A percentile compares a stretch with the other conserved stretches of the same genome.
These are phyloP conservation scores for Trissolcus japonicus DNA, from an alignment of 2,888 invertebrate genomes.

Conservation along the genomic window DNA sequence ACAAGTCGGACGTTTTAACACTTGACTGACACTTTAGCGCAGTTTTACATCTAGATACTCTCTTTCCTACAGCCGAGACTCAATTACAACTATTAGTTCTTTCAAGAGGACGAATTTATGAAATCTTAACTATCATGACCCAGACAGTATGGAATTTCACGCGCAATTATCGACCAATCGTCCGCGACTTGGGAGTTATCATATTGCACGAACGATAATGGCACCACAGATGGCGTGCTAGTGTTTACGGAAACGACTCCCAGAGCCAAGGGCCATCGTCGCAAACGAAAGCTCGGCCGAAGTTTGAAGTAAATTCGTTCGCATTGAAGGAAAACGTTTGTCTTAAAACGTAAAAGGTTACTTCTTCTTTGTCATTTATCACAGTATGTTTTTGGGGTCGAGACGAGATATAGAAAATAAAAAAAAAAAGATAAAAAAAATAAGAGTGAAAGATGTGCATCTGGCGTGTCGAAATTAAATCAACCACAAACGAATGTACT, in stretches of 20 bases:
- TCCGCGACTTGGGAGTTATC: not conserved
- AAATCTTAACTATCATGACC: conserved; percentile 29
- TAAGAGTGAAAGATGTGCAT: conserved; percentile 1
- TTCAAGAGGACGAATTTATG: conserved; percentile 48
- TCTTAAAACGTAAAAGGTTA: conserved; percentile 23
- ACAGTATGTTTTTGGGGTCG: conserved; percentile 43
- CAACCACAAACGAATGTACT: conserved; percentile 34
- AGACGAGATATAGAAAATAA: conserved; percentile 12
- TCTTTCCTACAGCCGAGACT: conserved; percentile 33
- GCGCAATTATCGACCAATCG: not conserved
- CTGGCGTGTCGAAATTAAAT: conserved; percentile 5
- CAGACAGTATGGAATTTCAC: conserved; percentile 26
- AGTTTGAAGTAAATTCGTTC: conserved; percentile 34
- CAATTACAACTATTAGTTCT: conserved; percentile 34
- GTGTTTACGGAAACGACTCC: conserved; percentile 1
- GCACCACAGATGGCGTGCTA: conserved; percentile 32
- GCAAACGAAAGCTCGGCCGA: conserved; percentile 5
- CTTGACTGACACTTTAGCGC: conserved; percentile 14
- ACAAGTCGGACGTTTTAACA: conserved; percentile 45
- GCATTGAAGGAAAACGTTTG: not conserved
- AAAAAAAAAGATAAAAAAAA: conserved; percentile 5
- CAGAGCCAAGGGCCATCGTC: not conserved
- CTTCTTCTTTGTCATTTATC: conserved; percentile 44
- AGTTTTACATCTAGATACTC: conserved; percentile 41
- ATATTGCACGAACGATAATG: conserved; percentile 38